phyloP scores from a whole-genome alignment of 2,797 vertebrate species.

The Glossophaga mutica region DNA sequence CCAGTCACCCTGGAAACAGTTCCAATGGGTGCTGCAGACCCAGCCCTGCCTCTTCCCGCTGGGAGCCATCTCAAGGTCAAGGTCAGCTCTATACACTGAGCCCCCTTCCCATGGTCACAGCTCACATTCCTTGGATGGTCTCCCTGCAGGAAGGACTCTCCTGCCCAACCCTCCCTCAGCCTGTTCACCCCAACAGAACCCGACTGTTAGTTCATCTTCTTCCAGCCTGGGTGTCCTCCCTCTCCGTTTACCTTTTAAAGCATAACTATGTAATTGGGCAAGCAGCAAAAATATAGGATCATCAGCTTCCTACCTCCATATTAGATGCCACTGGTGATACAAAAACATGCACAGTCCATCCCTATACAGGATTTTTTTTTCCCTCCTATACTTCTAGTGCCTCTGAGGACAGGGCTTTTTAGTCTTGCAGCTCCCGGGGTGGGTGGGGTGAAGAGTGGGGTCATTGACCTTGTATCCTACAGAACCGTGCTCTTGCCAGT shows the following conservation, averaged over 20 bases:
- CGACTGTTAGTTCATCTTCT: background rate
- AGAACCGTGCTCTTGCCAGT: background rate
- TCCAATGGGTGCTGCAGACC: background rate
- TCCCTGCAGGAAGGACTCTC: background rate
- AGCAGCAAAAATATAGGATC: background rate
- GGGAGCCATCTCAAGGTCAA: background rate
- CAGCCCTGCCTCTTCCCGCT: background rate
- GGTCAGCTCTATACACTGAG: background rate
- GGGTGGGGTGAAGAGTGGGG: rapidly evolving
- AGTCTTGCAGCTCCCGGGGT: background rate
- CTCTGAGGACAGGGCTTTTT: background rate
- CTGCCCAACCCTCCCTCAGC: too few relatives aligned
- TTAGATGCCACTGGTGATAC: background rate
- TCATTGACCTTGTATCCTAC: background rate
- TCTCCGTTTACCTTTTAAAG: background rate
- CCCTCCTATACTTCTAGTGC: background rate
- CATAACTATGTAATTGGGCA: background rate
- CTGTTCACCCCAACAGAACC: background rate
- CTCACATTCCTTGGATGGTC: rapidly evolving
- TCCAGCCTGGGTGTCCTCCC: background rate
- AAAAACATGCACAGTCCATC: background rate
- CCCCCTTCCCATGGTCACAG: background rate
- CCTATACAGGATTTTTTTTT: background rate
- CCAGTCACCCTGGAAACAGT: background rate
- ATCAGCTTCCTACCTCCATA: background rate